Evolutionary conservation across 2,113 vertebrate species (phyloP), one percentile per base, ranked within the genome.

Genomic region (Microtus ochrogaster): DNA sequence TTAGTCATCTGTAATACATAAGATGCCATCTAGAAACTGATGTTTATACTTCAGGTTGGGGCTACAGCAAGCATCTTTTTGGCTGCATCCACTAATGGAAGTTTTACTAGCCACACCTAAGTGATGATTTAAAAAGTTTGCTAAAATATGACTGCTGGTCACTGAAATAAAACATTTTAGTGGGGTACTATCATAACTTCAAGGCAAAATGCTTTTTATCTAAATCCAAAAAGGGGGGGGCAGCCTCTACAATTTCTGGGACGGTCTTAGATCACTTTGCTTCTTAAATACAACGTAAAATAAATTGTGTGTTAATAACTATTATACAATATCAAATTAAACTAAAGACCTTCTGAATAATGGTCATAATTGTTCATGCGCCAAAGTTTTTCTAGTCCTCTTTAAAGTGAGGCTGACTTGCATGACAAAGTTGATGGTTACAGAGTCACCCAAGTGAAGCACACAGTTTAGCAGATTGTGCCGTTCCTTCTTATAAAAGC

Each of bases 131-230:
- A 87, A 96, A 97, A 66, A 81, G 28, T 16, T 92, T 63, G 39
- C 16, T 96, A 70, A 94, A 92, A 52, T 96, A 84, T 55, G 81
- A 61, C 26, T 66, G 52, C 83, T 14, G 70, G 44, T 10, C 44
- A 85, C 24, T 39, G 39, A n/a, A 77, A 3, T 78, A 83, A 89
- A 91, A 86, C 82, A 87, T 95, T 70, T 97, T 33, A 58, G 49
- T 21, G 87, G 86, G 96, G 83, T 97, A 89, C 78, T 93, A 47
- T 26, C 70, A 94, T 30, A 97, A 93, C 58, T 89, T 96, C 89
- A 79, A 90, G 81, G 55, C 55, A 94, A 91, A 77, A 91, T 91
- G 61, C 65, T 96, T 66, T 28, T 24, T 74, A 72, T 96, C n/a
- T 76, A 93, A 90, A 96, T 33, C 87, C 14, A 94, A 76, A 87